Evolutionary conservation across 64 coral and sea anemone genomes (phyloP), one percentile per base, ranked within the genome.

Genomic region (Pachyseris speciosa): DNA sequence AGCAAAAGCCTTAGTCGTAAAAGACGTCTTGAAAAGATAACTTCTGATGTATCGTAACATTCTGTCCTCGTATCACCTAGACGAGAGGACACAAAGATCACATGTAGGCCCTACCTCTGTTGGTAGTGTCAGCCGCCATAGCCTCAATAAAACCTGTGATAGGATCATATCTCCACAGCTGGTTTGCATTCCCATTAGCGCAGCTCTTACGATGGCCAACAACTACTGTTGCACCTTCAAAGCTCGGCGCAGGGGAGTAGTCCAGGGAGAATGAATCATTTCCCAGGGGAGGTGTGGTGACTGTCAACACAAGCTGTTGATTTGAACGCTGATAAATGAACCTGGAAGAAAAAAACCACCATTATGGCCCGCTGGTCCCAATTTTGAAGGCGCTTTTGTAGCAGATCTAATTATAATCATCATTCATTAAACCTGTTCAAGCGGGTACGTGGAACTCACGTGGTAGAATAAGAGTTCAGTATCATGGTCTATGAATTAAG

Each of bases 71-170:
- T n/a, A n/a, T n/a, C n/a, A n/a, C n/a, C n/a, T n/a, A n/a, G n/a
- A n/a, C n/a, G n/a, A n/a, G n/a, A 45, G 11, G 11, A 45, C 43
- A 6, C 11, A 6, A 45, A 45, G 43, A 55, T 55, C 22, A 27
- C 32, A 11, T 26, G 36, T 8, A 85, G 20, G 17, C 9, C n/a
- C 7, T 88, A 98, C 96, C 96, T 90, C 64, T 95, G 57, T 92
- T 98, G 8, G 85, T 86, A 5, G 89, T 91, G 44, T 98, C 93
- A 64, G 96, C 75, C 65, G 97, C 72, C 60, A 93, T 95, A 11
- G 93, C 97, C 38, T 92, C 90, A 31, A 99, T 87, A 11, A 99
- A 93, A 29, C 97, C 93, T 22, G 97, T 90, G 25, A 93, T 64
- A 15, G 72, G 26, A 80, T 93, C 94, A 57, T 84, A 99, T 34